phyloP scores from a whole-genome alignment of 2,113 vertebrate species.

The Pelmatolapia mariae region DNA sequence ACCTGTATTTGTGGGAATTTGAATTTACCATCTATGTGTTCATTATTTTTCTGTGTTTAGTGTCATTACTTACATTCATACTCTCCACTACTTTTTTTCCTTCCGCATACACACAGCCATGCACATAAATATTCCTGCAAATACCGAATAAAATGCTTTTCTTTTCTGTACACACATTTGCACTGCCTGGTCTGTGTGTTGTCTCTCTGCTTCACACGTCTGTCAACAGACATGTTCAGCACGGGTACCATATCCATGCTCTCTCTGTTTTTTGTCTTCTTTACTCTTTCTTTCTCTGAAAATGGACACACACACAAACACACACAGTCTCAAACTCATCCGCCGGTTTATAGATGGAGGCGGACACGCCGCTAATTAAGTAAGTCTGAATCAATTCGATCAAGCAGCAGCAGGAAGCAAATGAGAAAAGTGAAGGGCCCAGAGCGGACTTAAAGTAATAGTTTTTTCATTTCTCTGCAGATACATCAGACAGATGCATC shows the following conservation, averaged over 20 bases:
- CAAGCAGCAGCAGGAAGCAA: slow-evolving; percentile 16
- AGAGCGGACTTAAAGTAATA: slow-evolving; percentile 54
- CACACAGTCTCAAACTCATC: slow-evolving; percentile 1
- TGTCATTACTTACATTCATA: slow-evolving; percentile 9
- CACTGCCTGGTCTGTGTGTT: slow-evolving; percentile 5
- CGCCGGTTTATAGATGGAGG: slow-evolving; percentile 7
- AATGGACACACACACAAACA: neutral
- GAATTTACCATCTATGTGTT: slow-evolving; percentile 20
- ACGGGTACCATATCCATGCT: neutral
- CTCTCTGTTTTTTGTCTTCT: neutral
- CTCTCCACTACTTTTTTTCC: neutral
- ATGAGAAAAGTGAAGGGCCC: neutral
- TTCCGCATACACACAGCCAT: neutral
- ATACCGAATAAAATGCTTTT: slow-evolving; percentile 30
- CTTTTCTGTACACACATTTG: slow-evolving; percentile 10
- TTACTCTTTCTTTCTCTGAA: neutral
- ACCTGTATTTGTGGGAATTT: neutral
- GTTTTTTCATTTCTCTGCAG: slow-evolving; percentile 76
- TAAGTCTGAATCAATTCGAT: slow-evolving; percentile 15
- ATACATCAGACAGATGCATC: slow-evolving; percentile 75
- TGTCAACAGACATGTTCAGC: neutral
- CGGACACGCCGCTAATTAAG: slow-evolving; percentile 7
- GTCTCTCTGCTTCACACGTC: neutral
- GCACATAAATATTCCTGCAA: neutral
- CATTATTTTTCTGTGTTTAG: slow-evolving; percentile 18